phyloP scores from a whole-genome alignment of 2,113 vertebrate species.

The Perognathus longimembris region DNA sequence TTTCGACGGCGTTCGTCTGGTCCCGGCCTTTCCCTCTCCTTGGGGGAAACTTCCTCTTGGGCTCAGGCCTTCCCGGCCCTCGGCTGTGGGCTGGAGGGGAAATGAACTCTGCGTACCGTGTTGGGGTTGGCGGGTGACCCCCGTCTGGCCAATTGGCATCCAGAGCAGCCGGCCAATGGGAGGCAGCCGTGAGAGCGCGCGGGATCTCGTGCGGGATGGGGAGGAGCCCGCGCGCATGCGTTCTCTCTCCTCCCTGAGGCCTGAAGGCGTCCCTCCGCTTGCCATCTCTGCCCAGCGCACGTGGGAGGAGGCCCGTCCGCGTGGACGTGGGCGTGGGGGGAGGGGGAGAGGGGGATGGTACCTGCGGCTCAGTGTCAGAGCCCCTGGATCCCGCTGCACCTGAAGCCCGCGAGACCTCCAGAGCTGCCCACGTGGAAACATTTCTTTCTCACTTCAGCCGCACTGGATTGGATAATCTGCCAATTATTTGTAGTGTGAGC shows the following conservation, averaged over 20 bases:
- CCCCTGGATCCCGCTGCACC: not conserved
- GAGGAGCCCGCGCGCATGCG: fast-evolving
- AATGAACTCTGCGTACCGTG: too few relatives aligned
- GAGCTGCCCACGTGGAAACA: not conserved
- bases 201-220: not conserved
- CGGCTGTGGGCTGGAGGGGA: not conserved
- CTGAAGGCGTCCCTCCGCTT: not conserved
- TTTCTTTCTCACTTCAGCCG: not conserved
- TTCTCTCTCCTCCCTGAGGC: not conserved
- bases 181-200: not conserved
- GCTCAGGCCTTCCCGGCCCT: not conserved
- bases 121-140: not conserved
- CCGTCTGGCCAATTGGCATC: not conserved
- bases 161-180: not conserved
- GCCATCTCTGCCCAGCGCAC: too few relatives aligned
- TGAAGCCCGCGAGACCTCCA: not conserved
- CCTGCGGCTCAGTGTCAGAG: fast-evolving
- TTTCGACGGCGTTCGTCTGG: fast-evolving
- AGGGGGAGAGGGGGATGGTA: too few relatives aligned
- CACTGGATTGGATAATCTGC: not conserved
- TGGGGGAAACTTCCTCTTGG: not conserved
- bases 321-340: too few relatives aligned
- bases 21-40: not conserved
- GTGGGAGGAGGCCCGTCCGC: not conserved
- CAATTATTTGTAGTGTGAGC: not conserved